Conservation (phyloP, 2,888 invertebrate genomes). For the Brenthis hecate region DNA sequence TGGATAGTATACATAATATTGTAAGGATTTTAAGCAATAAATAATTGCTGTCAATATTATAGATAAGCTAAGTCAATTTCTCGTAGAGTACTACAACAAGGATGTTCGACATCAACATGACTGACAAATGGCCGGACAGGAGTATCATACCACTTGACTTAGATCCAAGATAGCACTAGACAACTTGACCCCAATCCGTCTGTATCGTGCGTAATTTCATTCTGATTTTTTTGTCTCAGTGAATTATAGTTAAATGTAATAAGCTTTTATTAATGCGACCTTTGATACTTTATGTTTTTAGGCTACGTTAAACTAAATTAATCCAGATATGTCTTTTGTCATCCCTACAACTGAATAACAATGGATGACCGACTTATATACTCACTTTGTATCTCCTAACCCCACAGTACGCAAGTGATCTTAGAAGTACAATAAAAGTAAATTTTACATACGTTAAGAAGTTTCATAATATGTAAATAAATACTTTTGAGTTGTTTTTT, state of each 20-base stretch:
- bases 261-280: slow-evolving; percentile 40
- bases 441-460: not conserved
- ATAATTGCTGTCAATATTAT: too few species aligned
- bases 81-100: not conserved
- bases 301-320: slow-evolving; percentile 24
- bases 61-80: too few species aligned
- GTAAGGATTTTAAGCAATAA: too few species aligned
- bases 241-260: slow-evolving; percentile 21
- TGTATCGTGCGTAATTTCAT: slow-evolving; percentile 27
- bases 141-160: slow-evolving; percentile 2
- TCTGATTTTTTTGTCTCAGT: slow-evolving; percentile 20
- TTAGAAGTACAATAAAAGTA: not conserved
- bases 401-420: slow-evolving; percentile 27
- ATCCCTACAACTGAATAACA: slow-evolving; percentile 18
- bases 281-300: slow-evolving; percentile 20
- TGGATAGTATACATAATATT: too few species aligned
- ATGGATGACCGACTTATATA: slow-evolving; percentile 29
- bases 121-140: slow-evolving; percentile 19
- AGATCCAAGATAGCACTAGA: slow-evolving; percentile 15
- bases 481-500: too few species aligned
- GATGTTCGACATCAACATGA: slow-evolving; percentile 7
- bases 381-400: slow-evolving; percentile 21
- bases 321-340: slow-evolving; percentile 34
- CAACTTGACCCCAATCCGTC: slow-evolving; percentile 23
- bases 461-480: too few species aligned